Evolutionary conservation across 2,888 invertebrate genomes (phyloP), one percentile per base, ranked within the genome.

Genomic region (Tiliacea aurago): DNA sequence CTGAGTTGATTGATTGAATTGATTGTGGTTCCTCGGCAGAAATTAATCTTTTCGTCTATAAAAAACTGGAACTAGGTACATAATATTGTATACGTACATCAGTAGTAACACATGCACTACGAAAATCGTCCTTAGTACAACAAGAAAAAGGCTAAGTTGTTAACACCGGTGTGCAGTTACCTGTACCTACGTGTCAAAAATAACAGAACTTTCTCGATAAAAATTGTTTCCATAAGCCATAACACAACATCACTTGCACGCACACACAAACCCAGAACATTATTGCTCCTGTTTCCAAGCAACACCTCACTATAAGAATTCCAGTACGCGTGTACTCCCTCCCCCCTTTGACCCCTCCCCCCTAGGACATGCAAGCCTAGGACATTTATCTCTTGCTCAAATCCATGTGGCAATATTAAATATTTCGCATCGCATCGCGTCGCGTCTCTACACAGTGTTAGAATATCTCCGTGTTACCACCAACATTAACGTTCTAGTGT

Each of bases 371-470:
- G 70, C 67, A 61, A 64, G 66, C 67, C 59, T 59, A 83, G 79
- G 45, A 78, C 58, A 83, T 81, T 70, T 70, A 83, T 79, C 83
- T 79, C 68, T 13, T 23, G 49, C 65, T 81, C 73, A 87, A 87
- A 88, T 88, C 88, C 85, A 80, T 66, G 83, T 58, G 84, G 83
- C 73, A 82, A 87, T 89, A 89, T 90, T 89, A 88, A 89, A 90
- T 90, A 89, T 89, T 89, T 88, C 73, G 76, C 84, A 88, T 87
- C 73, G 75, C 28, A 28, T 28, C 28, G 3, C 77, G 68, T 45
- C 15, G 74, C 73, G 68, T 47, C 69, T 58, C 72, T 62, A 72
- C 70, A 68, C 68, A 70, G 58, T 73, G 63, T 73, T 78, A 75
- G 77, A 79, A 81, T 78, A 73, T 68, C 64, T 74, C 37, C 51